Evolutionary conservation across 2,888 invertebrate genomes (phyloP).

Genomic region (Carcina quercana): DNA sequence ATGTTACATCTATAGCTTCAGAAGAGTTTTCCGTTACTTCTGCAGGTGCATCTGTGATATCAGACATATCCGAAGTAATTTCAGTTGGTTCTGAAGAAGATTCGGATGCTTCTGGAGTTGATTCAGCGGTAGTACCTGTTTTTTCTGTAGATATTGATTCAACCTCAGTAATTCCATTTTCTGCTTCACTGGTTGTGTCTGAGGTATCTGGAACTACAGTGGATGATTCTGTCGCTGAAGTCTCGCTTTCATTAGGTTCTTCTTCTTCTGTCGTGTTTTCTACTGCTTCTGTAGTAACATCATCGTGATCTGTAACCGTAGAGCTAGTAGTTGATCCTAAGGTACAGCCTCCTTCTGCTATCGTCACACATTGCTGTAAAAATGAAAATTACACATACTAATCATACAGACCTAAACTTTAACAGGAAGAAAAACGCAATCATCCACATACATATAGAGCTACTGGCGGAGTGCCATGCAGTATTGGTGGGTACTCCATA

Average conservation of each 20-base stretch:
- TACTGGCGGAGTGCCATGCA: too few species aligned
- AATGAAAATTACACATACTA: neutral
- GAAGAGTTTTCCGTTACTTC: too few species aligned
- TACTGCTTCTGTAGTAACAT: conserved; percentile 1
- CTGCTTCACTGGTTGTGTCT: conserved; percentile 3
- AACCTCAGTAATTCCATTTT: too few species aligned
- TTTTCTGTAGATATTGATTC: too few species aligned
- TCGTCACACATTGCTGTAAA: conserved; percentile 18
- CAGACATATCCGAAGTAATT: too few species aligned
- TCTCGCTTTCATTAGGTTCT: conserved; percentile 3
- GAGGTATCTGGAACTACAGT: neutral
- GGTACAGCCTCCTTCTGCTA: conserved; percentile 22
- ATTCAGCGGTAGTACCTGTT: neutral
- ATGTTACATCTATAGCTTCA: too few species aligned
- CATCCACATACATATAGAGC: too few species aligned
- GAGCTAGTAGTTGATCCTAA: conserved; percentile 1
- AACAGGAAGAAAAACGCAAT: too few species aligned
- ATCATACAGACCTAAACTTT: too few species aligned
- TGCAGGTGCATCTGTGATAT: too few species aligned
- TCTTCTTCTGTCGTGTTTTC: conserved; percentile 3
- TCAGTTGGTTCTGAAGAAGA: too few species aligned
- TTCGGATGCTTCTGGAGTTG: neutral
- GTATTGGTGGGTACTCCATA: too few species aligned
- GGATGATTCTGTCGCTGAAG: neutral
- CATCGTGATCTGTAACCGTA: neutral